phyloP scores from a whole-genome alignment of 2,888 invertebrate genomes.

The Aphrophora alni region DNA sequence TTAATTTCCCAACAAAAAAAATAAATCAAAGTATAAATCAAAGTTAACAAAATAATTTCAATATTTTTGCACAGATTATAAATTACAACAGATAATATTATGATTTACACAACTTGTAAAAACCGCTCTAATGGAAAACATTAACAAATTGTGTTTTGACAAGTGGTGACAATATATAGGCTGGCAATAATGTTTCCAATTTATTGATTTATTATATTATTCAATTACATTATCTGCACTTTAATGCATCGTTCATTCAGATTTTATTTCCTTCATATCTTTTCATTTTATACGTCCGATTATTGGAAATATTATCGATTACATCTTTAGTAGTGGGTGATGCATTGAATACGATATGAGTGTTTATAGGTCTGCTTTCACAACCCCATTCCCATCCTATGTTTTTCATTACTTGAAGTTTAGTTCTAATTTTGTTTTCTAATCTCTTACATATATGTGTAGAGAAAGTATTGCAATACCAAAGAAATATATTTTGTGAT shows the following conservation, averaged over 20 bases:
- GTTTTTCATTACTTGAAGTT: no score
- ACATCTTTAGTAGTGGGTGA: not conserved
- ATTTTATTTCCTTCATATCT: not conserved
- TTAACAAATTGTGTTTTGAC: not conserved
- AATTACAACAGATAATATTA: not conserved
- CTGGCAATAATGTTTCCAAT: not conserved
- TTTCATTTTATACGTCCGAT: not conserved
- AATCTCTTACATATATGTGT: no score
- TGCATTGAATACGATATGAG: not conserved
- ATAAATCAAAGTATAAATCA: not conserved
- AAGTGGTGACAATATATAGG: not conserved
- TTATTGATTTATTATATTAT: not conserved
- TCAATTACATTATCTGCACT: not conserved
- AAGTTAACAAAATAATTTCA: not conserved
- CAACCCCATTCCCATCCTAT: no score
- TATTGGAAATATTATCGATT: slow-evolving; percentile 2
- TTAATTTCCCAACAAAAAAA: not conserved
- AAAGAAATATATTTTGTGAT: no score
- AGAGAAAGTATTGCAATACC: no score
- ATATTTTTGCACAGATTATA: not conserved
- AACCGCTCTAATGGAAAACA: slow-evolving; percentile 4
- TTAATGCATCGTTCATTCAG: not conserved
- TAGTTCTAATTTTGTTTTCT: no score
- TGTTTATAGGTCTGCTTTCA: no score
- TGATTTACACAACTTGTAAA: not conserved